Evolutionary conservation across 2,888 invertebrate species (phyloP).

Genomic region (Philonicus albiceps): DNA sequence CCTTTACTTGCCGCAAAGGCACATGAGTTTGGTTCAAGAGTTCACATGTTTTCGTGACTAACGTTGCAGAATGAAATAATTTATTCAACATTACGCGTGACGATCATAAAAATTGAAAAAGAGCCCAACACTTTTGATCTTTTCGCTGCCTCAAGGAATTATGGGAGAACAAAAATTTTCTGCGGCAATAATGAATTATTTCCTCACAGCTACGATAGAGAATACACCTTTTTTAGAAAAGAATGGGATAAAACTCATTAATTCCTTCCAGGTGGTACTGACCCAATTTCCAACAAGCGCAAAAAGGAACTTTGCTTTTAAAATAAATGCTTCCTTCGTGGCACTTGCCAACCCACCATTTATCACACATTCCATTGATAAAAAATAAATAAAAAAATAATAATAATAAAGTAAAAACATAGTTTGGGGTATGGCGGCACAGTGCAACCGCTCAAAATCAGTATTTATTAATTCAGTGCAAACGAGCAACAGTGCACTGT

Average conservation of each 20-base stretch:
- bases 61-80: background rate
- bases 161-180: background rate
- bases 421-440: background rate
- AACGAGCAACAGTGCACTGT: background rate
- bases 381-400: background rate
- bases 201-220: background rate
- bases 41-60: background rate
- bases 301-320: background rate
- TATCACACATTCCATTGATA: background rate
- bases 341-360: background rate
- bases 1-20: background rate
- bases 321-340: background rate
- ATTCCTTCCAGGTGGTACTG: background rate
- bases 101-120: background rate
- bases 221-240: background rate
- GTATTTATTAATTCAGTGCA: slow-evolving; percentile 1
- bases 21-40: background rate
- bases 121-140: background rate
- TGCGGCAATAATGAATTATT: background rate
- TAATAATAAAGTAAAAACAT: background rate
- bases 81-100: background rate
- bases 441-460: background rate
- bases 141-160: background rate
- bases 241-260: background rate
- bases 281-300: background rate